Conservation (phyloP, 2,888 invertebrate species). For the Clanis bilineata region DNA sequence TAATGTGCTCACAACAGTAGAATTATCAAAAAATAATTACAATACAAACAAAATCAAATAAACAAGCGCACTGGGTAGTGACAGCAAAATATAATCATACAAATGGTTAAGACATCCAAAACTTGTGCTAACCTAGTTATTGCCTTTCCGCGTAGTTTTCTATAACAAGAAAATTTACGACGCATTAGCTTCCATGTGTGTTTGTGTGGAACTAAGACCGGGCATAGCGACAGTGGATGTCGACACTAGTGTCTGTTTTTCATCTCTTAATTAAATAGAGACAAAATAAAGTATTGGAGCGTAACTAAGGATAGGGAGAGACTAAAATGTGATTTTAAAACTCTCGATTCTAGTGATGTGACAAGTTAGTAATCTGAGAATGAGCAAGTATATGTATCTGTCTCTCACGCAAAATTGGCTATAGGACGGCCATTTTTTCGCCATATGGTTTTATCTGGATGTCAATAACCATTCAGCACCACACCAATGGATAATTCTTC, state of each 20-base stretch:
- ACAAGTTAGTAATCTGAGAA: too few relatives aligned
- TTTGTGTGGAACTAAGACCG: not conserved
- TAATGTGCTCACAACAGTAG: constrained; percentile 5
- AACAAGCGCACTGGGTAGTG: constrained; percentile 26
- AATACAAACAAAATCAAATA: constrained; percentile 20
- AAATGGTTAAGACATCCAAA: constrained; percentile 27
- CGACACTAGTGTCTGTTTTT: not conserved
- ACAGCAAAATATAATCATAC: constrained; percentile 35
- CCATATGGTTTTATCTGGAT: too few relatives aligned
- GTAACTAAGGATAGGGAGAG: too few relatives aligned
- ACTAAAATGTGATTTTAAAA: too few relatives aligned
- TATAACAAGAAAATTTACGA: constrained; percentile 74
- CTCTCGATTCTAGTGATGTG: too few relatives aligned
- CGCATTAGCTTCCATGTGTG: constrained; percentile 15
- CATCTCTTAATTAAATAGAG: too few relatives aligned
- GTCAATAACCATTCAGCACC: too few relatives aligned
- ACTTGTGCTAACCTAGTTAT: constrained; percentile 88
- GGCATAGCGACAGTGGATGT: not conserved
- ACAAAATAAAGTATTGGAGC: too few relatives aligned
- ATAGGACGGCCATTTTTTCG: too few relatives aligned
- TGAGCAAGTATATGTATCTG: too few relatives aligned
- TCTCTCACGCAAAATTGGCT: too few relatives aligned
- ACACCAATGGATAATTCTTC: too few relatives aligned
- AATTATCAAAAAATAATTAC: not conserved
- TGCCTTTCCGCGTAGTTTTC: constrained; percentile 91